Percentiles rank a stretch among this genome's conserved stretches.
Evolutionary conservation across 2,888 invertebrate species (phyloP).

Genomic region (Uropetala carovei): DNA sequence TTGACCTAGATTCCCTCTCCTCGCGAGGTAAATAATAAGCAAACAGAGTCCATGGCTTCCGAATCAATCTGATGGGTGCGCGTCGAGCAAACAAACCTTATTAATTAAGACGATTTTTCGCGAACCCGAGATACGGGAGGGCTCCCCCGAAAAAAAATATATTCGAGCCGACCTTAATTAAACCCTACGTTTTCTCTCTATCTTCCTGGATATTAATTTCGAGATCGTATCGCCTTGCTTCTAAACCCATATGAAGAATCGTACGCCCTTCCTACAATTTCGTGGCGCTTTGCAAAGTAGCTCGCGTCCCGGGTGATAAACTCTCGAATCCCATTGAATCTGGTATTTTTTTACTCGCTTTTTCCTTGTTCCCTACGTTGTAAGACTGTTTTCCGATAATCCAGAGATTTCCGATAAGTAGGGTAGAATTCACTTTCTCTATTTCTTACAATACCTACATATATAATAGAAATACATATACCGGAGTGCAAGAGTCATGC

Average conservation of each 20-base stretch:
- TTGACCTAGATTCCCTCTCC: conserved; percentile 52
- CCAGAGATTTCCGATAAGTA: conserved; percentile 48
- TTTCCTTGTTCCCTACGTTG: neutral
- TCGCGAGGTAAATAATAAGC: conserved; percentile 42
- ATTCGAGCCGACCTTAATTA: conserved; percentile 37
- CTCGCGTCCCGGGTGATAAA: neutral
- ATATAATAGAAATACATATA: no score
- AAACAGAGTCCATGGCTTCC: conserved; percentile 12
- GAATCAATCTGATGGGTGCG: conserved; percentile 48
- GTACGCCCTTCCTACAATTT: conserved; percentile 9
- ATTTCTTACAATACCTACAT: no score
- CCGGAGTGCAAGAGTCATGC: no score
- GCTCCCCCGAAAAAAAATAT: conserved; percentile 11
- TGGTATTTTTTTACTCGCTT: neutral
- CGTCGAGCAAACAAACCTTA: conserved; percentile 40
- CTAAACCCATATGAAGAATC: neutral
- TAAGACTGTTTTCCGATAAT: neutral
- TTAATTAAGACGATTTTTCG: conserved; percentile 52
- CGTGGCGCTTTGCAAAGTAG: neutral
- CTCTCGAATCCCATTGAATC: neutral
- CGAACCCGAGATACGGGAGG: neutral
- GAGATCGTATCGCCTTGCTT: neutral
- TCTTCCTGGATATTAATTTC: neutral
- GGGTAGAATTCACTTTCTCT: no score
- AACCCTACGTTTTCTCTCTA: neutral